Evolutionary conservation across 2,888 invertebrate genomes (phyloP), one percentile per base, ranked within the genome.

Genomic region (Ochropleura plecta): DNA sequence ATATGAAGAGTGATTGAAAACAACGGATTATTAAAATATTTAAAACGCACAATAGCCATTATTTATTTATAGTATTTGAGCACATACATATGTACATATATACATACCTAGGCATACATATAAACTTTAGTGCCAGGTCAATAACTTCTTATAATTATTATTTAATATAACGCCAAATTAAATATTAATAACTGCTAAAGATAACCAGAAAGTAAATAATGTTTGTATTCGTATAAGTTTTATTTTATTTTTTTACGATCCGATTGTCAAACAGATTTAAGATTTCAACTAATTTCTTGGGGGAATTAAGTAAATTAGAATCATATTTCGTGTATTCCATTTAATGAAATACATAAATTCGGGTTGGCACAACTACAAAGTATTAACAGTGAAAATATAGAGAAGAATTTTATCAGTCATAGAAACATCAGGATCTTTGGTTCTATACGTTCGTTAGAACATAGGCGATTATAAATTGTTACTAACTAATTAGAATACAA

Each of bases 341-440:
- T 95, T 94, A 90, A 95, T 96, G 95, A 95, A 95, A 95, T 91
- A 95, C 94, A 93, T 94, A 96, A 96, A 96, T 96, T 96, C 96
- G 96, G 96, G 93, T 96, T 96, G 96, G 95, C 96, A 96, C 95
- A 95, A 95, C 95, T 95, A 95, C 92, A 93, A 93, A 92, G 90
- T 93, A 93, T 92, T 88, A 94, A 95, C 93, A 93, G 91, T 93
- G 91, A 90, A 94, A 92, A 93, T 94, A 94, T 92, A 93, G 86
- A 89, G 89, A 93, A 92, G 90, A 92, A 90, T 91, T 91, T 85
- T 88, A 84, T 95, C 93, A 93, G 93, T 94, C 93, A 88, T 91
- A 91, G 91, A 92, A 93, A 92, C 89, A 65, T 80, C 68, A 89
- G 87, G 86, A 78, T 83, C 77, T 78, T 83, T 87, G 82, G 84